These are phyloP conservation scores for Halcyon badia DNA, from an alignment of 2,797 vertebrate species.

Conservation along the genomic window DNA sequence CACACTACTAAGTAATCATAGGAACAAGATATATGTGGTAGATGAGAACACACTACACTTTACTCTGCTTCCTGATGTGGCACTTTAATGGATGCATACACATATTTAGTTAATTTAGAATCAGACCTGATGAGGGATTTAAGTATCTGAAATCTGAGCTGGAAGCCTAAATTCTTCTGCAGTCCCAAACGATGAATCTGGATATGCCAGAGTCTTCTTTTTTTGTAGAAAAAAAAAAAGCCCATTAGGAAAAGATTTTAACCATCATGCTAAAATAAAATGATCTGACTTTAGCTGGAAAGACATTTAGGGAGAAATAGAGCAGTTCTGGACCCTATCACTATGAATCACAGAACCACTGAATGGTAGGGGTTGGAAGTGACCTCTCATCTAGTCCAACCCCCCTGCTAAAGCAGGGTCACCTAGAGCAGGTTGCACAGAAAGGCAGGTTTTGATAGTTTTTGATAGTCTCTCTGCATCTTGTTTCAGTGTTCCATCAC, in stretches of 20 bases:
- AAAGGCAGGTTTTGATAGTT: background rate
- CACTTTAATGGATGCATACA: background rate
- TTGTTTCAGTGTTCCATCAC: background rate
- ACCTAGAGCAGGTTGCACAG: background rate
- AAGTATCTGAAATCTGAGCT: background rate
- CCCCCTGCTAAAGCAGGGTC: background rate
- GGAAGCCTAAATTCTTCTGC: background rate
- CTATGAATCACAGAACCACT: background rate
- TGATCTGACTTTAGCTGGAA: background rate
- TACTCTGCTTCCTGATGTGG: background rate
- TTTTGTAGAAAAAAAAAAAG: background rate
- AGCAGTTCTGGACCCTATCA: background rate
- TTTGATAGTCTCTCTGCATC: background rate
- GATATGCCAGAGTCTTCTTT: background rate
- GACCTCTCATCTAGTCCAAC: background rate
- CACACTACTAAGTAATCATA: background rate
- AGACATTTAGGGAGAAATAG: background rate
- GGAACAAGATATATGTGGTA: background rate
- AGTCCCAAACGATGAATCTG: background rate
- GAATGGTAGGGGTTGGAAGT: background rate
- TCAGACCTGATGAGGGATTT: background rate
- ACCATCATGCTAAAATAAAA: background rate
- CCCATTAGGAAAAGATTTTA: background rate
- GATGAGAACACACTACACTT: background rate
- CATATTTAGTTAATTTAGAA: background rate